Evolutionary conservation across 2,797 vertebrate genomes (phyloP), one percentile per base, ranked within the genome.

Genomic region (Champsocephalus gunnari): DNA sequence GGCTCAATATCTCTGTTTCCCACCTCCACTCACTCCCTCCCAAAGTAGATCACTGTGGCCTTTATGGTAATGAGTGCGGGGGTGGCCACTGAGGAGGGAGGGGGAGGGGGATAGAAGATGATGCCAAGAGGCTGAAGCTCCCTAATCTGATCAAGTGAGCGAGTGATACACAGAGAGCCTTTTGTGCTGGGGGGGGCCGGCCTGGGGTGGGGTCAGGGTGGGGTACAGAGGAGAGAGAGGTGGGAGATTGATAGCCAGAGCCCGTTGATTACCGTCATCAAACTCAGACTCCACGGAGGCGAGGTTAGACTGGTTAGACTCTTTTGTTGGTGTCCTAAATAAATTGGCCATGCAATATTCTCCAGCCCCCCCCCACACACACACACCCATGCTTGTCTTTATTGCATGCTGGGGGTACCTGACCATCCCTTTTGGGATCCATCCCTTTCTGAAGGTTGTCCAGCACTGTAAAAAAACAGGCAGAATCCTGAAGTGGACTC

Each of bases 141-240:
- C 73, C 77, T 88, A 91, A 92, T 92, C 88, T 88, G 87, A 90
- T 89, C 77, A 79, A 88, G 81, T 81, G 67, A 73, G 71, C 54
- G 75, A 72, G 48, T 79, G 81, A 92, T 86, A 89, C 83, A 88
- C 86, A 87, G 75, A 88, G 67, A 44, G 67, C 63, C 83, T 82
- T 86, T 90, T 89, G 88, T 86, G 49, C 56, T 4, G 55, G 48
- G 55, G 55, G 66, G 51, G 11, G 50, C 53, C 69, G 50, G 70
- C 54, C 51, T 16, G 45, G 66, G 75, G 64, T 43, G 62, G 66
- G 61, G 77, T 71, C 51, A 65, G 67, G 38, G 60, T 41, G 59
- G 58, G 58, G 73, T 21, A 47, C 16, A 4, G 12, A 5, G 5
- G 5, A 41, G 45, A 14, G 44, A 38, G 34, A 38, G 34, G 0